Evolutionary conservation across 2,888 invertebrate genomes (phyloP).

Genomic region (Leptinotarsa peninsularis): DNA sequence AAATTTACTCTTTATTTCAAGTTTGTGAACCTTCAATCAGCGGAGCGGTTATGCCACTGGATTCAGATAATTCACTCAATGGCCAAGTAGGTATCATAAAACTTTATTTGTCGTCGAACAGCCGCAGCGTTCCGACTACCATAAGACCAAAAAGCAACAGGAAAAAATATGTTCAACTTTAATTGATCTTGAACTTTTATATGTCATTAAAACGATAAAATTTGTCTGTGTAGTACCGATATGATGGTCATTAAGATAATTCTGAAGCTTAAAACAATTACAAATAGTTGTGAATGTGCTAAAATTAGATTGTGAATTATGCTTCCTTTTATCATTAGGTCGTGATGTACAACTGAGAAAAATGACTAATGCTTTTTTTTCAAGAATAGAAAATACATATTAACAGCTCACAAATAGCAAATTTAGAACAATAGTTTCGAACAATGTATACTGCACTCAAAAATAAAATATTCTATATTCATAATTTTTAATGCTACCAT

Average conservation of each 20-base stretch:
- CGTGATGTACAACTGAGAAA: too few species aligned
- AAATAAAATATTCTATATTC: too few species aligned
- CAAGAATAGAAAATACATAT: too few species aligned
- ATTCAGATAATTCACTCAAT: slow-evolving; percentile 34
- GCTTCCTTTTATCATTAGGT: too few species aligned
- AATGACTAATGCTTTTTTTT: too few species aligned
- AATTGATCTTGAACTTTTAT: slow-evolving; percentile 41
- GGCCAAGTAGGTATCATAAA: slow-evolving; percentile 40
- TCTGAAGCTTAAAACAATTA: not conserved
- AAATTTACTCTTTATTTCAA: too few species aligned
- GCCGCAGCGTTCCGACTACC: slow-evolving; percentile 11
- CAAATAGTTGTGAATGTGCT: not conserved
- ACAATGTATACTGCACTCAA: too few species aligned
- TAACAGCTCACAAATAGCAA: too few species aligned
- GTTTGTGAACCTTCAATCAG: not conserved
- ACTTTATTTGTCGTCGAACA: slow-evolving; percentile 40
- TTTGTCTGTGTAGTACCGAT: slow-evolving; percentile 33
- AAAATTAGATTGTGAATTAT: too few species aligned
- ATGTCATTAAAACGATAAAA: slow-evolving; percentile 41
- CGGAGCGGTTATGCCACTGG: slow-evolving; percentile 20
- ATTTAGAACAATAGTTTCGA: too few species aligned
- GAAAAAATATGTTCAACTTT: slow-evolving; percentile 38
- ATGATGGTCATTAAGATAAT: slow-evolving; percentile 20
- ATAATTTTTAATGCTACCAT: too few species aligned
- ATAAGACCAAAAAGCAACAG: slow-evolving; percentile 31